phyloP scores from a whole-genome alignment of 2,888 invertebrate genomes.

The Marronus borbonicus region DNA sequence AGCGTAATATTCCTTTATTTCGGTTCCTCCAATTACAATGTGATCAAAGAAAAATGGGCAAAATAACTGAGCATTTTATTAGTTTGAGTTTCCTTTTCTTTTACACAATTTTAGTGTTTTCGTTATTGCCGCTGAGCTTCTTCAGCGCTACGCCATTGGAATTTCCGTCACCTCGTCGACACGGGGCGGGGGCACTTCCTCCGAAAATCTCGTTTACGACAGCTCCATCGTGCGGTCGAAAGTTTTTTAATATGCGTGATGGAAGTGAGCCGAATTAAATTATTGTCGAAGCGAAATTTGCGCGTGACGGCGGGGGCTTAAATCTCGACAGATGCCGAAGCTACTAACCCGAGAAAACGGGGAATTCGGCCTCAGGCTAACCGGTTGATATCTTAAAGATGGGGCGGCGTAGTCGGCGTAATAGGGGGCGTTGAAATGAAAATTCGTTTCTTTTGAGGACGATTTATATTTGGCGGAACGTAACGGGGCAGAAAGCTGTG shows the following conservation, averaged over 20 bases:
- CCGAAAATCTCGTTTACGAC: conserved; percentile 14
- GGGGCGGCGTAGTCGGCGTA: not conserved
- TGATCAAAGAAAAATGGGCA: no score
- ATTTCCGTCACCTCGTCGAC: no score
- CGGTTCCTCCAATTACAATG: no score
- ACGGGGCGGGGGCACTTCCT: not conserved
- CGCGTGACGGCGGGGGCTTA: conserved; percentile 5
- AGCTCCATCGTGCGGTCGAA: conserved; percentile 30
- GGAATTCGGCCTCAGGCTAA: not conserved
- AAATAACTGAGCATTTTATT: no score
- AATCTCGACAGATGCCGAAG: conserved; percentile 15
- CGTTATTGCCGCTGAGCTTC: no score
- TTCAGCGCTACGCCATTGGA: no score
- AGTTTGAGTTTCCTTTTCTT: no score
- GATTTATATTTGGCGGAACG: no score
- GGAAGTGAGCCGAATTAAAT: conserved; percentile 48
- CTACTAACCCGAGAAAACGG: conserved; percentile 2
- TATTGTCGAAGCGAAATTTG: conserved; percentile 41
- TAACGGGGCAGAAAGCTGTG: no score
- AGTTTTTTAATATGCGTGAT: conserved; percentile 53
- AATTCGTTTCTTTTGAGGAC: not conserved
- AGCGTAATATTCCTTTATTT: no score
- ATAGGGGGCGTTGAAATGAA: conserved; percentile 1
- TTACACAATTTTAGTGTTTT: no score
- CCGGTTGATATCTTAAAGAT: not conserved